phyloP scores from a whole-genome alignment of 2,113 vertebrate species.

The Cardinalis cardinalis region DNA sequence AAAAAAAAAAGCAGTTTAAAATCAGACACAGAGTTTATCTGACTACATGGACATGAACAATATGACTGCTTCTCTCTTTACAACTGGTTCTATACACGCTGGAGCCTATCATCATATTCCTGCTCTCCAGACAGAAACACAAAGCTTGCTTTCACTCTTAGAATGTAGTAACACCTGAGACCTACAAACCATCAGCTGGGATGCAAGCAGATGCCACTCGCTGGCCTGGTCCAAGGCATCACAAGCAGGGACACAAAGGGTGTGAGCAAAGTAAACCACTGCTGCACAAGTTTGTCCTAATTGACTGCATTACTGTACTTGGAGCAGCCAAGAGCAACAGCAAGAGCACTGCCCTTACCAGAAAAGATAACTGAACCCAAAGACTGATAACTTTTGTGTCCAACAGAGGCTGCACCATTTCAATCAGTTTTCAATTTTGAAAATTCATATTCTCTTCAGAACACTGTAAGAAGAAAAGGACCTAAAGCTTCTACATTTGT shows the following conservation, averaged over 20 bases:
- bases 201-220: neutral
- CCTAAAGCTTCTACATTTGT: neutral
- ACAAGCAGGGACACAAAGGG: neutral
- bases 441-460: neutral
- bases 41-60: neutral
- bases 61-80: neutral
- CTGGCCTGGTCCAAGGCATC: neutral
- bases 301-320: rapidly evolving
- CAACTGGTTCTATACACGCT: neutral
- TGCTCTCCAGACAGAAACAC: neutral
- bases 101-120: neutral
- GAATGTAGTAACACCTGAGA: neutral
- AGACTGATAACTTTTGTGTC: neutral
- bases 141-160: rapidly evolving
- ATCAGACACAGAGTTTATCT: neutral
- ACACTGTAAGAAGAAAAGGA: neutral
- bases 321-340: neutral
- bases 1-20: rapidly evolving
- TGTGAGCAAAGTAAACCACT: neutral
- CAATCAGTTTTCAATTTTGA: neutral
- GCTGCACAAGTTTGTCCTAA: neutral
- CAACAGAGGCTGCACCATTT: neutral
- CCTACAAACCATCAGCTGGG: neutral
- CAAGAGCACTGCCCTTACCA: neutral
- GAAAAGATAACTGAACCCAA: neutral